Conservation (phyloP, 2,113 vertebrate genomes). For the Tamias sibiricus region DNA sequence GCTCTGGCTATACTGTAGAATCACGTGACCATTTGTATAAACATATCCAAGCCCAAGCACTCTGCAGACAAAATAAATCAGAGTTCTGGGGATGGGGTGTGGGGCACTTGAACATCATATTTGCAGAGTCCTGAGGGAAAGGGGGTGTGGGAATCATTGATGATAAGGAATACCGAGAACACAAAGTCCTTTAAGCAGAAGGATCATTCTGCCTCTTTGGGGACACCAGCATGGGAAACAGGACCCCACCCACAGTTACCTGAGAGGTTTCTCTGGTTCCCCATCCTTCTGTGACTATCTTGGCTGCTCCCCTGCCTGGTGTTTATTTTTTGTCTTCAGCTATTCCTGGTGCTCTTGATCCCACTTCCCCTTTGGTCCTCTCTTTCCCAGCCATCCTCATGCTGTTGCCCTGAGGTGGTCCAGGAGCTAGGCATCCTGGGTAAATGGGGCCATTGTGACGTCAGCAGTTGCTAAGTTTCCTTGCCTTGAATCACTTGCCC, state of each 20-base stretch:
- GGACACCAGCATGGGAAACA: not conserved
- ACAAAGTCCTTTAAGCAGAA: not conserved
- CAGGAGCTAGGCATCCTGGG: not conserved
- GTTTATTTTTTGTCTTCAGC: not conserved
- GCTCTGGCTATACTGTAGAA: not conserved
- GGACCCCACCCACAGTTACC: not conserved
- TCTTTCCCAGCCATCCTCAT: constrained; percentile 24
- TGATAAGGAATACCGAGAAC: not conserved
- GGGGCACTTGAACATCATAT: not conserved
- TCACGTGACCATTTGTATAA: not conserved
- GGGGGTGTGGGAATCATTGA: not conserved
- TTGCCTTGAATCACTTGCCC: not conserved
- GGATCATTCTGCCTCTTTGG: not conserved
- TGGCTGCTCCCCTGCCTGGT: not conserved
- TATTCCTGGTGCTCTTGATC: not conserved
- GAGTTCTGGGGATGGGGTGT: not conserved
- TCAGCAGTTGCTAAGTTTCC: constrained; percentile 40
- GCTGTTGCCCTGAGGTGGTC: not conserved
- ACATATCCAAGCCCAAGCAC: not conserved
- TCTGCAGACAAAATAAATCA: not conserved
- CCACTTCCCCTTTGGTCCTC: not conserved
- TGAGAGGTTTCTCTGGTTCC: not conserved
- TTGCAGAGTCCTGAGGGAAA: not conserved
- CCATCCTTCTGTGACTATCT: not conserved
- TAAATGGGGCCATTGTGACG: constrained; percentile 68